phyloP scores from a whole-genome alignment of 2,113 vertebrate species.

The Rhineura floridana region DNA sequence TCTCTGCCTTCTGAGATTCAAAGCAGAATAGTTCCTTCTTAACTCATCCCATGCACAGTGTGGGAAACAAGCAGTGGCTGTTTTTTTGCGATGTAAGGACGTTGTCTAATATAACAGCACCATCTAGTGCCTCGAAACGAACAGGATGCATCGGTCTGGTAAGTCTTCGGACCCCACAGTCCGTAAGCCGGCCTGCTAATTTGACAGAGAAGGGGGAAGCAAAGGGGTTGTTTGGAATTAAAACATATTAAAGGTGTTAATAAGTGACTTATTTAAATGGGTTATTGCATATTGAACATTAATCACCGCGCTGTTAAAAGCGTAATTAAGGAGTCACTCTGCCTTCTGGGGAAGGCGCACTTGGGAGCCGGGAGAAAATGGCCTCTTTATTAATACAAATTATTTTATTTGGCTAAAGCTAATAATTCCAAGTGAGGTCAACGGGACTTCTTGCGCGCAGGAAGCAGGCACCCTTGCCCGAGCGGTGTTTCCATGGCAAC shows the following conservation, averaged over 20 bases:
- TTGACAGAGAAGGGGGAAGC: neutral
- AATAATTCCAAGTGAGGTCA: slow-evolving; percentile 84
- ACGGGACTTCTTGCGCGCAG: slow-evolving; percentile 49
- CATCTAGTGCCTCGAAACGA: slow-evolving; percentile 57
- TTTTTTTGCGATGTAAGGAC: neutral
- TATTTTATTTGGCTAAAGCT: slow-evolving; percentile 85
- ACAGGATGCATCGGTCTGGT: accelerated
- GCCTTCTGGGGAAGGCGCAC: slow-evolving; percentile 66
- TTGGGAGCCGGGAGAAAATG: slow-evolving; percentile 67
- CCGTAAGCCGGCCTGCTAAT: neutral
- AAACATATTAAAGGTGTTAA: slow-evolving; percentile 68
- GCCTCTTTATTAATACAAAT: slow-evolving; percentile 83
- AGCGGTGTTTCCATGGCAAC: slow-evolving; percentile 76
- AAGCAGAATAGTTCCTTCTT: neutral
- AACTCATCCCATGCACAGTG: neutral
- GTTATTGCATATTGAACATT: slow-evolving; percentile 75
- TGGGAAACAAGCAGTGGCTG: neutral
- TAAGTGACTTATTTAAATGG: slow-evolving; percentile 71
- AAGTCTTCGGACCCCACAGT: neutral
- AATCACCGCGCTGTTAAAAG: slow-evolving; percentile 73
- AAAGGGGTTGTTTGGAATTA: slow-evolving; percentile 47
- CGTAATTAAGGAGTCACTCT: slow-evolving; percentile 73
- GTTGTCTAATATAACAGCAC: slow-evolving; percentile 65
- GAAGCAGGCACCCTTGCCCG: slow-evolving; percentile 50
- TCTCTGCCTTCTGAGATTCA: neutral